These are phyloP conservation scores for Epinephelus coioides DNA, from an alignment of 2,797 vertebrate species.

Conservation along the genomic window DNA sequence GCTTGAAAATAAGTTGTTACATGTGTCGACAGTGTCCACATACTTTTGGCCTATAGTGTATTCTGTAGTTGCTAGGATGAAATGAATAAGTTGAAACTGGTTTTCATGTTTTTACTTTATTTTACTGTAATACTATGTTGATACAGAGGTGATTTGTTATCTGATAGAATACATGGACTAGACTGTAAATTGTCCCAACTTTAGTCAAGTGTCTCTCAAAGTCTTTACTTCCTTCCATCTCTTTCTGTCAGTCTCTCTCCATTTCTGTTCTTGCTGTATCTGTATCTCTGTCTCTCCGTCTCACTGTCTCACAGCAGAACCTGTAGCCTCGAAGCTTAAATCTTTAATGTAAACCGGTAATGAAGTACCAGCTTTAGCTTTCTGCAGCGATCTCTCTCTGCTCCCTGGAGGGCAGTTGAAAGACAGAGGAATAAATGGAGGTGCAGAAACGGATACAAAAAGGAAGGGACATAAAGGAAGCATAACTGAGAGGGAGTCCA, in stretches of 20 bases:
- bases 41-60: not conserved
- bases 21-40: not conserved
- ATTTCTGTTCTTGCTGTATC: slow-evolving; percentile 2
- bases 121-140: not conserved
- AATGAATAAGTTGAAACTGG: not conserved
- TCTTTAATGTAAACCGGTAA: slow-evolving; percentile 84
- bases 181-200: slow-evolving; percentile 10
- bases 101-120: not conserved
- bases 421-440: slow-evolving; percentile 70
- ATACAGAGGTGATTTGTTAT: not conserved
- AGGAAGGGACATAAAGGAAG: slow-evolving; percentile 13
- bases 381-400: slow-evolving; percentile 51
- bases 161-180: not conserved
- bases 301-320: slow-evolving; percentile 48
- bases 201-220: slow-evolving; percentile 18
- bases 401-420: slow-evolving; percentile 65
- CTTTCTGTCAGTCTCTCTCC: slow-evolving; percentile 10
- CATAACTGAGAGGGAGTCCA: slow-evolving; percentile 44
- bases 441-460: slow-evolving; percentile 42
- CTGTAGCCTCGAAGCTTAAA: slow-evolving; percentile 76
- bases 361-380: slow-evolving; percentile 76
- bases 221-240: not conserved
- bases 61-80: not conserved
- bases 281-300: slow-evolving; percentile 7
- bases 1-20: not conserved